Base-by-base conservation (phyloP, 2,797 vertebrate genomes). In the Orientallactaga sibirica region DNA sequence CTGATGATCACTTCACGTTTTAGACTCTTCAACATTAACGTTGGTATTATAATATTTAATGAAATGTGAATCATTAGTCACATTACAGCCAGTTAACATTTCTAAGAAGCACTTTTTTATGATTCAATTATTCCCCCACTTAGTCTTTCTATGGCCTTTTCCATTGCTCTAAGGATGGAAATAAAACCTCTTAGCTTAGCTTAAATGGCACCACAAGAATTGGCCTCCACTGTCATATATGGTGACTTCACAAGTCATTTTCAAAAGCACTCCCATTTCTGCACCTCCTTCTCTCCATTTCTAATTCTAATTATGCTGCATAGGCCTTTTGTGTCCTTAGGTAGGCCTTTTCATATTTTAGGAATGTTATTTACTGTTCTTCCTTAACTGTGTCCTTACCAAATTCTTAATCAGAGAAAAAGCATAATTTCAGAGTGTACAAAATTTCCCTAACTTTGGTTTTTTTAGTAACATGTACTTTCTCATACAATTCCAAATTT, bases 1-100 rank as follows among this genome's bases (percentile, higher is more conserved):
- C 55, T 86, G 25, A 91, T 66, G 55, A 68, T 84, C 67, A 91
- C n/a, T 94, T 83, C 58, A 58, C 90, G 66, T 67, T 79, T 78
- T 91, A 80, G 22, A 76, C 12, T 82, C 52, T 11, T 92, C 62
- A 91, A 73, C 3, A 76, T 18, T 75, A 84, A 89, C 68, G 81
- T 27, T 85, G 10, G 19, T 58, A 79, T 64, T 76, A 74, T 62
- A 80, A 90, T 75, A 84, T 70, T 93, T 92, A 87, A 86, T 87
- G 74, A 87, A 81, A 75, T 41, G 25, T 61, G 80, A 24, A 25
- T 64, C 78, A 81, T 80, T 85, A 82, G 61, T 64, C 61, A 88
- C 64, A 90, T 33, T 33, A 20, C 8, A 90, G 37, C 6, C 68
- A 74, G 48, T 19, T 87, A 73, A 83, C 33, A 64, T 37, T 93